Evolutionary conservation across 1,140 invertebrate genomes (phyloP), one percentile per base, ranked within the genome.

Genomic region (Trachymyrmex cornetzi): DNA sequence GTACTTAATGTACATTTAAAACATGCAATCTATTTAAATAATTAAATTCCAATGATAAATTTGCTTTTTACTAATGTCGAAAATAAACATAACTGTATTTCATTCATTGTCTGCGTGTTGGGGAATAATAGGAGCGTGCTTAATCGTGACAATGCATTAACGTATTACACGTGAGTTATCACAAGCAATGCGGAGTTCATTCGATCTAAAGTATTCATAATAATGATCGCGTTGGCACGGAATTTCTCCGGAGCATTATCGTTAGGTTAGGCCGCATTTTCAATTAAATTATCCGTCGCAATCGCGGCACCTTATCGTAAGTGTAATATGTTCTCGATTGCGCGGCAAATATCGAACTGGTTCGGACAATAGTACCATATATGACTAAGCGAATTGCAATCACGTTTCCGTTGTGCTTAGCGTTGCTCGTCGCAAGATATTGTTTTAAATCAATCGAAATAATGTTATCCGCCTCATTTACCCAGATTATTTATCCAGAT

Each of bases 281-380:
- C 89, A 91, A 91, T 92, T 90, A 89, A 91, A 92, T 90, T 92
- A 92, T 90, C 72, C 89, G 64, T 22, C 44, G 64, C 69, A 85
- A 88, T 87, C 90, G 77, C 44, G 77, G 63, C 67, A 66, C 80
- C 91, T 91, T 92, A 92, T 92, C 91, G 88, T 64, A 57, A 85
- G 85, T 80, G 85, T 90, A 88, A 92, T 91, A 92, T 88, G 74
- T 85, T 91, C 85, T 88, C 89, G 75, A 92, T 88, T 90, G 90
- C 75, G 80, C 77, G 59, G 77, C 85, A 69, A 89, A 82, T 77
- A 92, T 92, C 91, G 86, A 90, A 91, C 91, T 91, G 86, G 75
- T 88, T 87, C 44, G 88, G 88, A 88, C 91, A 92, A 92, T 92
- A 75, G 90, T 75, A 50, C 86, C 87, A 85, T 91, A 88, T 85